Evolutionary conservation across 2,113 vertebrate genomes (phyloP).

Genomic region (Silurus glanis): DNA sequence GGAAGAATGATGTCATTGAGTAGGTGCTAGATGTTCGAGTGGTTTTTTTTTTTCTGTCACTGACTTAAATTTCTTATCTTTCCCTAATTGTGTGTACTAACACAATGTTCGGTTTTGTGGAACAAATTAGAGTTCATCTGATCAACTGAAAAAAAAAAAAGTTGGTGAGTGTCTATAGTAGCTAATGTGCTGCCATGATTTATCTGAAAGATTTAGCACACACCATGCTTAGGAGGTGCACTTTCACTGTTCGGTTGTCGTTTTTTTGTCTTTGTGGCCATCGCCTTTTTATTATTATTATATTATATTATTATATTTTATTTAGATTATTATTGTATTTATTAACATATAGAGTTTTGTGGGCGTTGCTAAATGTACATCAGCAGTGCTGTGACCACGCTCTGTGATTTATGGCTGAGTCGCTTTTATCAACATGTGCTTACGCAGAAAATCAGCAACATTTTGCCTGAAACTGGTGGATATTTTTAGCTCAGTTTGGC

Average conservation of each 20-base stretch:
- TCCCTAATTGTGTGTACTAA: neutral
- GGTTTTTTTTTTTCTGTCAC: neutral
- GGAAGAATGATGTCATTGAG: constrained; percentile 74
- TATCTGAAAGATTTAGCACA: neutral
- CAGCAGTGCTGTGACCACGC: neutral
- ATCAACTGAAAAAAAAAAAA: neutral
- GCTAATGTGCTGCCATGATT: neutral
- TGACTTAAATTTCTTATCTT: neutral
- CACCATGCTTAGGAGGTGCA: neutral
- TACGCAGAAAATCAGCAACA: neutral
- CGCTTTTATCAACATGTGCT: neutral
- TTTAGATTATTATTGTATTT: too few relatives aligned
- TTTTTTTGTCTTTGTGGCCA: neutral
- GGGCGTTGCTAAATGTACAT: neutral
- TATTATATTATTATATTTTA: too few relatives aligned
- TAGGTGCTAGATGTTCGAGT: constrained; percentile 71
- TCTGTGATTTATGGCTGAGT: neutral
- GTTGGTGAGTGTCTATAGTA: neutral
- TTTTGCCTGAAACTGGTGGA: neutral
- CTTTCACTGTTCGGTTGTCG: neutral
- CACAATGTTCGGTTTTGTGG: neutral
- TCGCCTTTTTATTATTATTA: neutral
- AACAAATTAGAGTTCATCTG: neutral
- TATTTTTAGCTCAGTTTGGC: neutral
- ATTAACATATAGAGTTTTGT: too few relatives aligned